Conservation (phyloP, 2,797 vertebrate species). For the Nasua narica region DNA sequence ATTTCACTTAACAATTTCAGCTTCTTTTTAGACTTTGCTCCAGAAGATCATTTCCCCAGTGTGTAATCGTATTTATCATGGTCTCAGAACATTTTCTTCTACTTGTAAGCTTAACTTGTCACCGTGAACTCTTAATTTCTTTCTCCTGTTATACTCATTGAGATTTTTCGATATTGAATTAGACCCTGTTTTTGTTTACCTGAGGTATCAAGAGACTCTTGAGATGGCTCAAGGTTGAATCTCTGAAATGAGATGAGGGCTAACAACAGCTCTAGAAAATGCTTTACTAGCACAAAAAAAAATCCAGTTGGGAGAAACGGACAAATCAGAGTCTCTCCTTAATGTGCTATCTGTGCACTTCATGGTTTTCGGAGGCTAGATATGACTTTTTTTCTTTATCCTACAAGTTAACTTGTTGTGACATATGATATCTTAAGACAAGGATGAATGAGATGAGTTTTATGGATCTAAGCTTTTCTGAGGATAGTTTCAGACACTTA, state of each 20-base stretch:
- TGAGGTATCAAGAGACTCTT: background rate
- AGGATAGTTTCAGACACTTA: background rate
- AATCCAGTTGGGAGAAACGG: background rate
- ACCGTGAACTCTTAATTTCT: background rate
- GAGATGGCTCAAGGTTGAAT: background rate
- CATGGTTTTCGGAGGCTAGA: slow-evolving; percentile 7
- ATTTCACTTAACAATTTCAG: slow-evolving; percentile 20
- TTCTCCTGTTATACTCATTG: background rate
- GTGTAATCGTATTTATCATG: background rate
- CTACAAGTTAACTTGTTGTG: background rate
- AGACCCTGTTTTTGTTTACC: slow-evolving; percentile 23
- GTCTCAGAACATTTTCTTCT: slow-evolving; percentile 4
- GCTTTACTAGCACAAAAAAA: background rate
- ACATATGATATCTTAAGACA: background rate
- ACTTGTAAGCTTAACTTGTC: background rate
- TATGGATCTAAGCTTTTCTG: background rate
- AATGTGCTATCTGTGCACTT: background rate
- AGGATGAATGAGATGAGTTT: slow-evolving; percentile 32
- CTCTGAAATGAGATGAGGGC: background rate
- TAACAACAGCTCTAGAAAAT: slow-evolving; percentile 17
- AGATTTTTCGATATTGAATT: background rate
- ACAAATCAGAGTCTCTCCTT: background rate
- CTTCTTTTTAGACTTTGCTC: slow-evolving; percentile 36
- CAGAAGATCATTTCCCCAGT: slow-evolving; percentile 13
- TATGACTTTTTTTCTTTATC: background rate